phyloP scores from a whole-genome alignment of 2,888 invertebrate genomes.

The Beris morrisii region DNA sequence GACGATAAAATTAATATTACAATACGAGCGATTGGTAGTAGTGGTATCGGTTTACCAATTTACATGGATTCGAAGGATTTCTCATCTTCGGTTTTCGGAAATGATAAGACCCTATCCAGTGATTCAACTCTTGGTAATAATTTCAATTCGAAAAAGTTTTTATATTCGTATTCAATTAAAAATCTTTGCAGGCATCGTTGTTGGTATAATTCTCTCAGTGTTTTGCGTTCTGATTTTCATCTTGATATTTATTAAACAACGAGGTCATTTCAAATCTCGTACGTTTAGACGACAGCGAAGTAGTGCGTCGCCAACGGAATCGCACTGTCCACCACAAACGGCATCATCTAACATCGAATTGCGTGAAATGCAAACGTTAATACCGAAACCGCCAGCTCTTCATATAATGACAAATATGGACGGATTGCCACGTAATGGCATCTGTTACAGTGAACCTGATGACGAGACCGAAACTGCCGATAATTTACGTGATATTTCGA shows the following conservation, averaged over 20 bases:
- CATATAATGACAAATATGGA: constrained; percentile 32
- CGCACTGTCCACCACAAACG: constrained; percentile 29
- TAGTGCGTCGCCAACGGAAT: constrained; percentile 44
- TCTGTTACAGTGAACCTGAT: constrained; percentile 33
- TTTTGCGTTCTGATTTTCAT: constrained; percentile 51
- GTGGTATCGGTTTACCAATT: constrained; percentile 53
- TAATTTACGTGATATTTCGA: constrained; percentile 31
- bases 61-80: constrained; percentile 50
- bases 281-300: constrained; percentile 28
- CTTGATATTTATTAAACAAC: constrained; percentile 50
- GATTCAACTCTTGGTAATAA: constrained; percentile 43
- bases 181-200: constrained; percentile 45
- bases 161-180: neutral
- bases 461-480: constrained; percentile 15
- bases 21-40: constrained; percentile 53
- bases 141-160: neutral
- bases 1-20: constrained; percentile 54
- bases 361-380: constrained; percentile 56
- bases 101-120: constrained; percentile 44
- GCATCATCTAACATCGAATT: constrained; percentile 50
- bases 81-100: constrained; percentile 38
- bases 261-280: constrained; percentile 50
- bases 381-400: constrained; percentile 43
- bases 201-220: constrained; percentile 50
- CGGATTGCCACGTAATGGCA: constrained; percentile 48